Evolutionary conservation across 2,888 invertebrate species (phyloP).

Genomic region (Hymenopus coronatus): DNA sequence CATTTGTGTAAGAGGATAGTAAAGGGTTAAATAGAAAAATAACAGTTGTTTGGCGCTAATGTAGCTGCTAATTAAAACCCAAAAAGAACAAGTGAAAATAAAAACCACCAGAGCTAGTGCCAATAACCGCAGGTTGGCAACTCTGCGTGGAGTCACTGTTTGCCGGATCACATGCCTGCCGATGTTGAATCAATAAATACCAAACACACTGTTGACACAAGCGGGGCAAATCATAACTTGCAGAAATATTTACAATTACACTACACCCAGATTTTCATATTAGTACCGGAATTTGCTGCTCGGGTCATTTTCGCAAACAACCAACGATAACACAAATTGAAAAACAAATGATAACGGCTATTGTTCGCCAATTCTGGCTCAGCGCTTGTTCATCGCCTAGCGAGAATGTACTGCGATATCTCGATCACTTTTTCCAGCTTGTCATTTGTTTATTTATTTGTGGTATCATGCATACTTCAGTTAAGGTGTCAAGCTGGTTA

Average conservation of each 20-base stretch:
- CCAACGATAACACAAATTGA: background rate
- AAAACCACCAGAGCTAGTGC: background rate
- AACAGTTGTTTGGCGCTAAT: too few relatives aligned
- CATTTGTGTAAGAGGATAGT: too few relatives aligned
- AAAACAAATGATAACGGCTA: background rate
- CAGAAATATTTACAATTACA: background rate
- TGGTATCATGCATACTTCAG: background rate
- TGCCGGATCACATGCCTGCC: background rate
- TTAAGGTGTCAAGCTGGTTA: background rate
- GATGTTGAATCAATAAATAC: background rate
- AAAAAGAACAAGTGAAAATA: background rate
- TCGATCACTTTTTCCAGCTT: background rate
- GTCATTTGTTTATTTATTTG: background rate
- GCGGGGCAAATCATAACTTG: background rate
- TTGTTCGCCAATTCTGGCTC: background rate
- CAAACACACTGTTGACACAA: background rate
- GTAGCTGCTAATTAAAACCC: too few relatives aligned
- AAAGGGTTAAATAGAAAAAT: too few relatives aligned
- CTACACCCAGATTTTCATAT: background rate
- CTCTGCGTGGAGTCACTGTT: background rate
- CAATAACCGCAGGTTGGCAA: background rate
- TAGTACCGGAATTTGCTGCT: background rate
- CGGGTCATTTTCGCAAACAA: background rate
- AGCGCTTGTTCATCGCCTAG: background rate
- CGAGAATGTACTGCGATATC: background rate